Evolutionary conservation across 2,113 vertebrate species (phyloP).

Genomic region (Pungitius pungitius): DNA sequence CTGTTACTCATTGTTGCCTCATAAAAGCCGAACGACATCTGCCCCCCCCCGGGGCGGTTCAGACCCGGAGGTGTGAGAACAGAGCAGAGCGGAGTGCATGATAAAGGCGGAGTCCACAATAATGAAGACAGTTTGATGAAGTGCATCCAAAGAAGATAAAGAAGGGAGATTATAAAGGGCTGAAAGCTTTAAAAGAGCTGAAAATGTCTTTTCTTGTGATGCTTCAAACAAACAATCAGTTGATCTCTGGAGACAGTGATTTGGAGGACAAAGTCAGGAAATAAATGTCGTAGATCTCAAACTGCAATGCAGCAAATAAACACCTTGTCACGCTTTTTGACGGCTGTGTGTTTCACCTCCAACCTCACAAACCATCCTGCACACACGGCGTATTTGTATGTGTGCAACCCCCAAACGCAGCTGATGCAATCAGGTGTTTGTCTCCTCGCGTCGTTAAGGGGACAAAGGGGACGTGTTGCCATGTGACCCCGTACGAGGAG

Average conservation of each 20-base stretch:
- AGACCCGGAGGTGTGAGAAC: constrained; percentile 17
- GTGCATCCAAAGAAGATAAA: constrained; percentile 1
- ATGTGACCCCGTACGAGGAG: neutral
- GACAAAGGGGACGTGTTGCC: neutral
- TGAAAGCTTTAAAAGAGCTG: neutral
- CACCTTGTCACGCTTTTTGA: neutral
- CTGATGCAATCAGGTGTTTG: too few relatives aligned
- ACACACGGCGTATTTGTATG: too few relatives aligned
- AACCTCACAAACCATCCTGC: neutral
- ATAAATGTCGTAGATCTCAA: neutral
- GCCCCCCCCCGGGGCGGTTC: constrained; percentile 2
- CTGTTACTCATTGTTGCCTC: constrained; percentile 39
- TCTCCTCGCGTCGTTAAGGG: neutral
- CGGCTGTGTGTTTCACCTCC: neutral
- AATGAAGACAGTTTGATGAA: constrained; percentile 22
- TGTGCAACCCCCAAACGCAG: too few relatives aligned
- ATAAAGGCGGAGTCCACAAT: neutral
- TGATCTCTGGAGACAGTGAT: constrained; percentile 12
- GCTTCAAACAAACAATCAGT: neutral
- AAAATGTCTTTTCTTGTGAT: neutral
- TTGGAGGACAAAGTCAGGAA: neutral
- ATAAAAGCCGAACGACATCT: constrained; percentile 1
- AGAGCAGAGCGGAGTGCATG: neutral
- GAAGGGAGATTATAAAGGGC: neutral
- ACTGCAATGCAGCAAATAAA: too few relatives aligned